Conservation (phyloP, 2,888 invertebrate species). For the Acleris emargana region DNA sequence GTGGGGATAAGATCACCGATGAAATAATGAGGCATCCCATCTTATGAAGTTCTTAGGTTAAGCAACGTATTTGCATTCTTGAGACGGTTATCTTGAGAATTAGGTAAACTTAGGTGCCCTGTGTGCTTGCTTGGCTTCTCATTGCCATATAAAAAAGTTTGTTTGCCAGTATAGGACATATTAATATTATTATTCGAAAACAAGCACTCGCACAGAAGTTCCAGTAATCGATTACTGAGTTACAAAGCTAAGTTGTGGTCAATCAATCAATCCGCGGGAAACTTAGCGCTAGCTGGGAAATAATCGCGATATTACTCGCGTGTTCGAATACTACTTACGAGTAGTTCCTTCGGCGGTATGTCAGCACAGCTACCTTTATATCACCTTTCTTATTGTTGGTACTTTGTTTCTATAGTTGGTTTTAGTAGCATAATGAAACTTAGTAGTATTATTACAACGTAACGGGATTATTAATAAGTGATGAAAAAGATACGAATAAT, state of each 20-base stretch:
- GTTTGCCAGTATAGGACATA: neutral
- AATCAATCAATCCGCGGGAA: conserved; percentile 27
- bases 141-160: neutral
- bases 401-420: conserved; percentile 5
- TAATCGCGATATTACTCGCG: conserved; percentile 23
- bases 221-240: conserved; percentile 22
- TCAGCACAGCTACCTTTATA: conserved; percentile 17
- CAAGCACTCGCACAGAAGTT: conserved; percentile 3
- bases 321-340: conserved; percentile 17
- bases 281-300: conserved; percentile 22
- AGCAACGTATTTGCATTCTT: too few relatives aligned
- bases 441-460: neutral
- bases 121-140: neutral
- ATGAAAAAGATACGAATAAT: too few relatives aligned
- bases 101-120: too few relatives aligned
- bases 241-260: conserved; percentile 31
- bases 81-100: too few relatives aligned
- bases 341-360: conserved; percentile 4
- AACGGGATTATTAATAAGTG: too few relatives aligned
- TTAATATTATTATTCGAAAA: neutral
- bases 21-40: too few relatives aligned
- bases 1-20: too few relatives aligned
- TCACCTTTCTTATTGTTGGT: conserved; percentile 18
- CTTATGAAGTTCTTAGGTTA: too few relatives aligned
- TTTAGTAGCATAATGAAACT: neutral